Conservation (phyloP, 2,113 vertebrate genomes). For the Serinus canaria region DNA sequence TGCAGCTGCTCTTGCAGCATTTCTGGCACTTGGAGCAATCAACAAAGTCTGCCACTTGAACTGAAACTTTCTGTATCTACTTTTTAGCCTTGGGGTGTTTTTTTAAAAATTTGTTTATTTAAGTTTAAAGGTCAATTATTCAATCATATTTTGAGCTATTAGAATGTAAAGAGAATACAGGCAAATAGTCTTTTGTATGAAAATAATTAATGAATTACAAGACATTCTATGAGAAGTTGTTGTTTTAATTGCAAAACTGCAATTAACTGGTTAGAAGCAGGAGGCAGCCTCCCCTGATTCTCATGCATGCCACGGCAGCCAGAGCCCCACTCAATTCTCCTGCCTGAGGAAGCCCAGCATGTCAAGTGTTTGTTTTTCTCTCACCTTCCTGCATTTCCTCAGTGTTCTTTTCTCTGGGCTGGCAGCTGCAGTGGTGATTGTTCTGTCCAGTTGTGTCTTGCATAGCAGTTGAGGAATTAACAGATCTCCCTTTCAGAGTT, state of each 20-base stretch:
- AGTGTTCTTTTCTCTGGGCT: neutral
- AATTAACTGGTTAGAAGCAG: neutral
- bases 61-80: neutral
- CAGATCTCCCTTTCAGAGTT: neutral
- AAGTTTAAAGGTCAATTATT: neutral
- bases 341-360: neutral
- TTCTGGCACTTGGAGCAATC: neutral
- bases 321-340: accelerated
- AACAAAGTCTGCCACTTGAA: slow-evolving; percentile 9
- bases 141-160: neutral
- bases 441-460: neutral
- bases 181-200: neutral
- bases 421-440: neutral
- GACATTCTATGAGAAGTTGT: neutral
- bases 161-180: neutral
- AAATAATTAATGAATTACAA: neutral
- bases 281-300: neutral
- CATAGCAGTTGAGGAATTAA: neutral
- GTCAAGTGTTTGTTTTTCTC: neutral
- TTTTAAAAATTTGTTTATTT: neutral
- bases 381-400: neutral
- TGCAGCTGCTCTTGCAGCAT: neutral
- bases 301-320: accelerated
- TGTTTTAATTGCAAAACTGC: neutral
- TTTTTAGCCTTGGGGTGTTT: neutral